Conservation (phyloP, 2,888 invertebrate species). For the Clanis bilineata region DNA sequence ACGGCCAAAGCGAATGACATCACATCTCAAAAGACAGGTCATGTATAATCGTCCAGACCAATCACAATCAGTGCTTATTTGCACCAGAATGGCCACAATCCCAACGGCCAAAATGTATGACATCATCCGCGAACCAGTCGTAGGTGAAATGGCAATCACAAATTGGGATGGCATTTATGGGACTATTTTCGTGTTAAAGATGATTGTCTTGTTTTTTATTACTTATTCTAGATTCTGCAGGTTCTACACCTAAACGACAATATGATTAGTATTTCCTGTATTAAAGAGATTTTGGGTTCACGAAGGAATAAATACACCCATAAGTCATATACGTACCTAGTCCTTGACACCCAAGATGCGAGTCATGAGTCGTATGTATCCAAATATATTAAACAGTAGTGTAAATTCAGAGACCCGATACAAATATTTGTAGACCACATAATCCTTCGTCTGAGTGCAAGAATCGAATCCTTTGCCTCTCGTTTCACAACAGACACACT, state of each 20-base stretch:
- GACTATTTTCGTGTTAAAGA: slow-evolving; percentile 2
- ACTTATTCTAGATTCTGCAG: not conserved
- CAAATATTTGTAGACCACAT: no score
- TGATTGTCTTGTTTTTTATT: not conserved
- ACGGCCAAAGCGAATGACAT: slow-evolving; percentile 1
- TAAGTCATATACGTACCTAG: no score
- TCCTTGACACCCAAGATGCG: no score
- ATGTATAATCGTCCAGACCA: not conserved
- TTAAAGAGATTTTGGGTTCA: no score
- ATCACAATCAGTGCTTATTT: not conserved
- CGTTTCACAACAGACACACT: no score
- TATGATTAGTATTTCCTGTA: no score
- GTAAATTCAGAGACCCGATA: no score
- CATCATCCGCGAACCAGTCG: not conserved
- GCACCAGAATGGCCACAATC: not conserved
- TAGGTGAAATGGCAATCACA: not conserved
- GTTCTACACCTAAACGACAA: not conserved
- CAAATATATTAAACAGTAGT: no score
- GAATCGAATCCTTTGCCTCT: no score
- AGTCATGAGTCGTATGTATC: no score
- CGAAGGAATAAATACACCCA: no score
- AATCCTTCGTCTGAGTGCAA: no score
- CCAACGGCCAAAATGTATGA: not conserved
- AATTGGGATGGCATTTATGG: not conserved
- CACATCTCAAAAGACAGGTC: not conserved